These are phyloP conservation scores for Poeciliopsis turrubarensis DNA, from an alignment of 2,113 vertebrate species.

Conservation along the genomic window DNA sequence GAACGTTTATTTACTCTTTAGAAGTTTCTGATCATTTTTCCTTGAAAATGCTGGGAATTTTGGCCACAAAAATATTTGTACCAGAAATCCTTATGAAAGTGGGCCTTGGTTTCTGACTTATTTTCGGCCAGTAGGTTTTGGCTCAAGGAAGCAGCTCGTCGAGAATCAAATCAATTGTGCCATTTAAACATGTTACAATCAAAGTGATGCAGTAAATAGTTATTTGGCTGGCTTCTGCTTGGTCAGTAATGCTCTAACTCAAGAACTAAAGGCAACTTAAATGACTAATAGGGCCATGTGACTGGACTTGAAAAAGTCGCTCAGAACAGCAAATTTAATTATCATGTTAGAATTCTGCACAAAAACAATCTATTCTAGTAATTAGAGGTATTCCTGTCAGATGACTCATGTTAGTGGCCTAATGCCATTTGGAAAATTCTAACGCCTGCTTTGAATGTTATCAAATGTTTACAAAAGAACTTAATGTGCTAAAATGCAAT, in stretches of 20 bases:
- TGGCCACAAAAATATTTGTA: not conserved
- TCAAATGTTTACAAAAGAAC: constrained; percentile 82
- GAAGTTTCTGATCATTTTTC: not conserved
- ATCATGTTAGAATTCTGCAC: constrained; percentile 84
- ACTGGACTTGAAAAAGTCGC: constrained; percentile 72
- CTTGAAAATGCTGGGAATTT: not conserved
- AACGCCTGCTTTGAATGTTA: constrained; percentile 76
- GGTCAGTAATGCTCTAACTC: constrained; percentile 52
- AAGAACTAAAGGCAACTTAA: constrained; percentile 68
- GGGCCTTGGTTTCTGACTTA: constrained; percentile 1
- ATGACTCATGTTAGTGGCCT: constrained; percentile 77
- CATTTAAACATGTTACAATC: constrained; percentile 73
- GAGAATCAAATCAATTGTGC: constrained; percentile 58
- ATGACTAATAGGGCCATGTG: constrained; percentile 76
- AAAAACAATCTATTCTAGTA: constrained; percentile 85
- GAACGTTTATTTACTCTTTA: not conserved
- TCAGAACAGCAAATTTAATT: constrained; percentile 82
- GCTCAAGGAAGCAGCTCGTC: constrained; percentile 39
- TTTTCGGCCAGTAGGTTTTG: constrained; percentile 30
- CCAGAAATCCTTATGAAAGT: not conserved
- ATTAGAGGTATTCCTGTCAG: constrained; percentile 82
- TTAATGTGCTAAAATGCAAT: constrained; percentile 79
- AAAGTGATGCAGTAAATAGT: constrained; percentile 71
- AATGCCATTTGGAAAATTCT: constrained; percentile 72
- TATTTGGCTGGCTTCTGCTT: constrained; percentile 56